Percentiles rank a stretch among this genome's conserved stretches.
These are phyloP conservation scores for Sarcophaga peregrina DNA, from an alignment of 1,140 invertebrate genomes.

Conservation along the genomic window DNA sequence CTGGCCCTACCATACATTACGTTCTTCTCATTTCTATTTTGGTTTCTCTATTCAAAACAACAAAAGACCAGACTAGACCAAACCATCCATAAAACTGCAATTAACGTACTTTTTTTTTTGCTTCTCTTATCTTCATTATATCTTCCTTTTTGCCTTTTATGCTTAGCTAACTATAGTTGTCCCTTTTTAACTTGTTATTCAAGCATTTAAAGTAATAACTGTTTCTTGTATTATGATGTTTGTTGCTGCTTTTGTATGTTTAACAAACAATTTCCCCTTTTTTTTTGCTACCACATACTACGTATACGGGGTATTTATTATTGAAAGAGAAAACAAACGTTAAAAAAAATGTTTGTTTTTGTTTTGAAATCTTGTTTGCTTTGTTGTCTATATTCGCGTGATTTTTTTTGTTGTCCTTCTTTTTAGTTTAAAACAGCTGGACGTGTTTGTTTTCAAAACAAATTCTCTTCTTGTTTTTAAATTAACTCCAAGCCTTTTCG, in stretches of 20 bases:
- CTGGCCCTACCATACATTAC: background rate
- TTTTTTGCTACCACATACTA: too few species aligned
- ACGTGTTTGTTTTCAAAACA: slow-evolving; percentile 4
- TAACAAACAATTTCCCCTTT: slow-evolving; percentile 36
- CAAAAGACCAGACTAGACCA: background rate
- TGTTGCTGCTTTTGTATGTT: background rate
- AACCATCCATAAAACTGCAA: background rate
- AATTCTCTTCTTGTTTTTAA: background rate
- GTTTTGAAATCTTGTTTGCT: background rate
- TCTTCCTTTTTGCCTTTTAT: background rate
- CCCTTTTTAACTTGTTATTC: background rate
- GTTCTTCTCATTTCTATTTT: background rate
- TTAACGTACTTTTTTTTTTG: background rate
- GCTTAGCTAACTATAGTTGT: background rate
- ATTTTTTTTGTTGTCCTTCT: background rate
- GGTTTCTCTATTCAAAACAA: background rate
- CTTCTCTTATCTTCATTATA: background rate
- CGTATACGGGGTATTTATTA: background rate
- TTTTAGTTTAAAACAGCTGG: slow-evolving; percentile 8
- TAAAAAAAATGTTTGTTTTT: background rate
- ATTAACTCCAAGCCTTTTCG: too few species aligned
- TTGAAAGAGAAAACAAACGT: background rate
- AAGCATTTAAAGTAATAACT: background rate
- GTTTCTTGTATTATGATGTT: background rate
- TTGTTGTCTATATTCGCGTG: slow-evolving; percentile 27